Evolutionary conservation across 2,888 invertebrate species (phyloP).

Genomic region (Sesia apiformis): DNA sequence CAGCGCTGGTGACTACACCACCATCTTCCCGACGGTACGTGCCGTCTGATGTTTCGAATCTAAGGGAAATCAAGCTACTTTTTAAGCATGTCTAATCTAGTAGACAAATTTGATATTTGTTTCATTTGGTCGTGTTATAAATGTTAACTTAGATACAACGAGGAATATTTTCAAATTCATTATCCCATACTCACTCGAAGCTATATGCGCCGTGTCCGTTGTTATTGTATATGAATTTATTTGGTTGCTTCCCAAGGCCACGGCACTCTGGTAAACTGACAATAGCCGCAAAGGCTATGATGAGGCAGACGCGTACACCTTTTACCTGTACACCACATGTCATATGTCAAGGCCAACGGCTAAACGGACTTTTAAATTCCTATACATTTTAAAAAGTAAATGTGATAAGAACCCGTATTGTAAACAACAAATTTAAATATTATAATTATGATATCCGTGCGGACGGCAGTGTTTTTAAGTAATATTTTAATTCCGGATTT

Average conservation of each 20-base stretch:
- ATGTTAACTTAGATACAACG: too few relatives aligned
- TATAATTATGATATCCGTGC: neutral
- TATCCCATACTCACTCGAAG: conserved; percentile 50
- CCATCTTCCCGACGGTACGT: conserved; percentile 67
- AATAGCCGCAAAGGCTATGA: conserved; percentile 23
- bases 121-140: too few relatives aligned
- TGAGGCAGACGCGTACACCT: conserved; percentile 23
- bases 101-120: too few relatives aligned
- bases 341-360: conserved; percentile 45
- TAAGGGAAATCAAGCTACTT: conserved; percentile 14
- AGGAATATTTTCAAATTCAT: too few relatives aligned
- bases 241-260: conserved; percentile 36
- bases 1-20: conserved; percentile 26
- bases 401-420: neutral
- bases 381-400: neutral
- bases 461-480: neutral
- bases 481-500: neutral
- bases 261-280: conserved; percentile 18
- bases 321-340: conserved; percentile 43
- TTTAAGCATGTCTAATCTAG: too few relatives aligned
- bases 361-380: conserved; percentile 8
- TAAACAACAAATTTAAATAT: neutral
- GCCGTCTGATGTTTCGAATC: conserved; percentile 67
- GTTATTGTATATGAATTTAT: conserved; percentile 47
- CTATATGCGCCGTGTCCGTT: conserved; percentile 59